Conservation (phyloP, 2,113 vertebrate genomes). For the Synchiropus splendidus region DNA sequence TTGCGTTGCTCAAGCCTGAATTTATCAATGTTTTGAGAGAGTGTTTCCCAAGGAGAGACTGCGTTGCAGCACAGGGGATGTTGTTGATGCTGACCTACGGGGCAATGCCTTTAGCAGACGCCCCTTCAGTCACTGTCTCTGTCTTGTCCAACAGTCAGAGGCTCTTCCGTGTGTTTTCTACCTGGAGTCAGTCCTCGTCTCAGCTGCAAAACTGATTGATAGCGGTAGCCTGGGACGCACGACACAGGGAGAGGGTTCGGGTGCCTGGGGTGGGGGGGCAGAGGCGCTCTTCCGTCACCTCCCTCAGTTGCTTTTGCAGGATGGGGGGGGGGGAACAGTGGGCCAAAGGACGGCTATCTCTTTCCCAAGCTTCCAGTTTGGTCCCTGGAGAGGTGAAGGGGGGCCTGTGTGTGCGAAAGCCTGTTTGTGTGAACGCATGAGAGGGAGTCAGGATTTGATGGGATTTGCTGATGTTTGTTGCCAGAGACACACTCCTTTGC, state of each 20-base stretch:
- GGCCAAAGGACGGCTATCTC: conserved; percentile 62
- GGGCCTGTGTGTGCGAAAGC: conserved; percentile 23
- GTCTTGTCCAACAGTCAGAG: too few species aligned
- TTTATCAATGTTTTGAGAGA: too few species aligned
- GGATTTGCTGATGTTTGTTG: conserved; percentile 70
- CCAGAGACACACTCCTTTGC: conserved; percentile 59
- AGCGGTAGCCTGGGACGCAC: conserved; percentile 44
- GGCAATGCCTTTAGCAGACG: conserved; percentile 64
- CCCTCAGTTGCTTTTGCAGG: conserved; percentile 53
- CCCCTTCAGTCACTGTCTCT: neutral
- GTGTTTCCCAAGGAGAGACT: conserved; percentile 6
- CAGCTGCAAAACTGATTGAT: conserved; percentile 60
- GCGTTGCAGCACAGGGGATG: conserved; percentile 20
- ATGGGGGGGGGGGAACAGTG: conserved; percentile 30
- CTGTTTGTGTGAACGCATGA: conserved; percentile 14
- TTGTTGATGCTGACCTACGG: conserved; percentile 41
- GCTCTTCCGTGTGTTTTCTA: too few species aligned
- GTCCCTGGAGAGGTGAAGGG: conserved; percentile 50
- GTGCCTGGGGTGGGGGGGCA: conserved; percentile 35
- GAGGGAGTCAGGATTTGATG: conserved; percentile 55
- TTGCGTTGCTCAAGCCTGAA: too few species aligned
- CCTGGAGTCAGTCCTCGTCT: conserved; percentile 50
- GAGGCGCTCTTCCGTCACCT: conserved; percentile 63
- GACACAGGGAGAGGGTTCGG: conserved; percentile 40
- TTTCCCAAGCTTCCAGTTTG: conserved; percentile 69